These are phyloP conservation scores for Drosophila subpulchrella DNA, from an alignment of 1,140 invertebrate species.

Conservation along the genomic window DNA sequence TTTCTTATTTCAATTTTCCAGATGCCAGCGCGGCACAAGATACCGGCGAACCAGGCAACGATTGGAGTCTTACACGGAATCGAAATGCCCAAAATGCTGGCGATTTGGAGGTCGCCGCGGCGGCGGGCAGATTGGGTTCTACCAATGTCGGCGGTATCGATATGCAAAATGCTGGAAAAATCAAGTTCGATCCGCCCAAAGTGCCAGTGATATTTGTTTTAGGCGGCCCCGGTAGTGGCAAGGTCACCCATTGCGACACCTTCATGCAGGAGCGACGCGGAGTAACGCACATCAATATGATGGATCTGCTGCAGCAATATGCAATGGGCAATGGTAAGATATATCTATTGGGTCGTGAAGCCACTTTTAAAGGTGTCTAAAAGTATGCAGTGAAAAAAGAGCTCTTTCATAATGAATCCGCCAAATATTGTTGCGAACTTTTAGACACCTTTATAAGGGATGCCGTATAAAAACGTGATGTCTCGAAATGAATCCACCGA, in stretches of 20 bases:
- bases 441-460: background rate
- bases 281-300: constrained; percentile 95
- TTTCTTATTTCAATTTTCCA: constrained; percentile 72
- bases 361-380: background rate
- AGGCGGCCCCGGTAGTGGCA: constrained; percentile 95
- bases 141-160: constrained; percentile 71
- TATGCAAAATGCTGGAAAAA: constrained; percentile 90
- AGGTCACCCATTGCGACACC: constrained; percentile 96
- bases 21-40: constrained; percentile 90
- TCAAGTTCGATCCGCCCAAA: constrained; percentile 92
- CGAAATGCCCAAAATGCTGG: constrained; percentile 63
- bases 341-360: background rate
- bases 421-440: background rate
- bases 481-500: too few species aligned
- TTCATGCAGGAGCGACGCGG: constrained; percentile 93
- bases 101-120: constrained; percentile 36
- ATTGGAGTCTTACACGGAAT: constrained; percentile 84
- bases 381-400: background rate
- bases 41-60: constrained; percentile 87
- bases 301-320: constrained; percentile 93
- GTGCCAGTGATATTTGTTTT: constrained; percentile 95
- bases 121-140: constrained; percentile 43
- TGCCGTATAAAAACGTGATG: background rate
- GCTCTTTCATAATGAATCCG: too few species aligned
- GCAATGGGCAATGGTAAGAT: constrained; percentile 92